Percentiles rank a stretch among this genome's conserved stretches.
phyloP scores from a whole-genome alignment of 2,113 vertebrate genomes.

The Scophthalmus maximus region DNA sequence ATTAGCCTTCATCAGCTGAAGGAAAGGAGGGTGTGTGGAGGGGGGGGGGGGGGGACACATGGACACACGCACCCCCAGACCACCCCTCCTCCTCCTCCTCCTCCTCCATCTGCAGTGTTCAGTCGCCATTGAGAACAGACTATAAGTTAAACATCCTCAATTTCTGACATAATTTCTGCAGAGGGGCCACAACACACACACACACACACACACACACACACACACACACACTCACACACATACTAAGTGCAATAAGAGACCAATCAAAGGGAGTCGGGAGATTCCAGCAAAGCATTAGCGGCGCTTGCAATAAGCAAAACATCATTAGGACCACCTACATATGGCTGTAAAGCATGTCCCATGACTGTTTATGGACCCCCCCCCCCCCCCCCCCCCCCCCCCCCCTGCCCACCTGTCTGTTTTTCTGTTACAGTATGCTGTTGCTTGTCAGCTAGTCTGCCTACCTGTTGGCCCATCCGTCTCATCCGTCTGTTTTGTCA shows the following conservation, averaged over 20 bases:
- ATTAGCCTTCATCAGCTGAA: conserved; percentile 62
- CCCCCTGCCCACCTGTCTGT: conserved; percentile 10
- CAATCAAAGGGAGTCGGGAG: conserved; percentile 30
- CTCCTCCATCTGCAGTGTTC: conserved; percentile 65
- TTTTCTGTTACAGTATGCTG: neutral
- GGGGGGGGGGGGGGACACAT: neutral
- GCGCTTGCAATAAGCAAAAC: conserved; percentile 52
- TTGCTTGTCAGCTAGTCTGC: neutral
- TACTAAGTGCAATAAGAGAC: conserved; percentile 14
- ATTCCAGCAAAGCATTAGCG: conserved; percentile 27
- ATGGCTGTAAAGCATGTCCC: conserved; percentile 37
- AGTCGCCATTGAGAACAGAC: conserved; percentile 57
- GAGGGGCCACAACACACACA: neutral
- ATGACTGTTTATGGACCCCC: conserved; percentile 29
- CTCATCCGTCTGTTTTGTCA: neutral
- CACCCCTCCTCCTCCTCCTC: neutral
- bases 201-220: neutral
- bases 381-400: no score
- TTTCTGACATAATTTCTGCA: conserved; percentile 30
- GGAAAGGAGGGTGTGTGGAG: neutral
- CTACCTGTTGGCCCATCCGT: conserved; percentile 19
- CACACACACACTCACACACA: conserved; percentile 4
- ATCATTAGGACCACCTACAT: conserved; percentile 56
- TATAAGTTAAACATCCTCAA: conserved; percentile 48
- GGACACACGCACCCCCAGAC: neutral